phyloP scores from a whole-genome alignment of 1,140 invertebrate species.

The Ceratosolen fusciceps region DNA sequence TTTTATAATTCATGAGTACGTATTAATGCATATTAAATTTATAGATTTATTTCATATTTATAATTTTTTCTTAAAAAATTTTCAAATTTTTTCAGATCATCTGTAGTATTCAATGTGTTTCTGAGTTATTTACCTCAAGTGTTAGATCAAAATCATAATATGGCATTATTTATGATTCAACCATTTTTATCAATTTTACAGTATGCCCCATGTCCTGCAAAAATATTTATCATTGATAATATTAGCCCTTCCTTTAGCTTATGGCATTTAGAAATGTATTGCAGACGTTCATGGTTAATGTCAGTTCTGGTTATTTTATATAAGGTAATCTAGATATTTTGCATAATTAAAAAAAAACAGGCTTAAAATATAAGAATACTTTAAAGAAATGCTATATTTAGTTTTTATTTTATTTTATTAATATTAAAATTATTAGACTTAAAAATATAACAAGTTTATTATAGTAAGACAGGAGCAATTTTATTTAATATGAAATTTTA shows the following conservation, averaged over 20 bases:
- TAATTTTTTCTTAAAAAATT: background rate
- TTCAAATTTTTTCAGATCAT: slow-evolving; percentile 74
- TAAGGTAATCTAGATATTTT: slow-evolving; percentile 79
- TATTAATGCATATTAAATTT: too few species aligned
- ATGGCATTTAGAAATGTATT: slow-evolving; percentile 88
- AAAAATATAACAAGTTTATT: too few species aligned
- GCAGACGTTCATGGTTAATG: slow-evolving; percentile 92
- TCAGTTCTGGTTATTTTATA: slow-evolving; percentile 95
- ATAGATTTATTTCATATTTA: too few species aligned
- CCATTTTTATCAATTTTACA: slow-evolving; percentile 89
- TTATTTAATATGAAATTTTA: too few species aligned
- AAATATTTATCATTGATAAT: slow-evolving; percentile 68
- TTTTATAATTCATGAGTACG: too few species aligned
- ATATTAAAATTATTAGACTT: too few species aligned
- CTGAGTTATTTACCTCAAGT: slow-evolving; percentile 93
- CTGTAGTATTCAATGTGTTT: slow-evolving; percentile 96
- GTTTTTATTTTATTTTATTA: too few species aligned
- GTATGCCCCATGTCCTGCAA: slow-evolving; percentile 85
- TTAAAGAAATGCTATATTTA: too few species aligned
- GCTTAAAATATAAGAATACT: too few species aligned
- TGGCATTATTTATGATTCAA: slow-evolving; percentile 89
- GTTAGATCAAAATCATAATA: slow-evolving; percentile 93
- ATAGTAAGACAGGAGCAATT: too few species aligned
- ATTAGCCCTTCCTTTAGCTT: slow-evolving; percentile 83
- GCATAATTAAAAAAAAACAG: too few species aligned